These are phyloP conservation scores for Henricia sp. DNA, from an alignment of 53 echinoderm and acorn worm species.

Conservation along the genomic window DNA sequence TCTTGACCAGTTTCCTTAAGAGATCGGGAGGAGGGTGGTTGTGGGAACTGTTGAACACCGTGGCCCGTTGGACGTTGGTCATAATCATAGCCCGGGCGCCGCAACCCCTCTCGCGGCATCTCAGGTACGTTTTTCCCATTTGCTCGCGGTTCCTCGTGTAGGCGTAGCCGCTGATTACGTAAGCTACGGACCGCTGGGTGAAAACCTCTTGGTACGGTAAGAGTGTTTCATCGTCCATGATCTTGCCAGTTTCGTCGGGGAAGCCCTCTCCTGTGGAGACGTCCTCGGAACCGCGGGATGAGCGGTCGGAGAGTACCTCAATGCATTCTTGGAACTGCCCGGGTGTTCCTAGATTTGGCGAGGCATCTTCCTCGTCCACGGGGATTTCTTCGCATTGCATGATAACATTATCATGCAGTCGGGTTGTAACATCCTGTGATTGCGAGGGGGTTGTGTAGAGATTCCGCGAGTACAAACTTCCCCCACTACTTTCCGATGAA, in stretches of 20 bases:
- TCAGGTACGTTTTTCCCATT: slow-evolving; percentile 35
- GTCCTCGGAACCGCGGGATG: slow-evolving; percentile 29
- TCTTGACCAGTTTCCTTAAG: too few relatives aligned
- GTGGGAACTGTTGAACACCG: slow-evolving; percentile 41
- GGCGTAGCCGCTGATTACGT: slow-evolving; percentile 39
- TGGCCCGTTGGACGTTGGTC: slow-evolving; percentile 24
- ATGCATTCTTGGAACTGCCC: background rate
- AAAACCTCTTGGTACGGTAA: slow-evolving; percentile 23
- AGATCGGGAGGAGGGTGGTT: slow-evolving; percentile 38
- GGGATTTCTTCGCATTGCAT: slow-evolving; percentile 49
- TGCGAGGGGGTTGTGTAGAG: background rate
- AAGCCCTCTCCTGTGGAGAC: background rate
- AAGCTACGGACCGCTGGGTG: slow-evolving; percentile 40
- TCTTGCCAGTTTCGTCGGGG: background rate
- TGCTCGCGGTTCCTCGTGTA: slow-evolving; percentile 47
- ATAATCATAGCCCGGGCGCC: slow-evolving; percentile 40
- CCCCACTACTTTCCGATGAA: background rate
- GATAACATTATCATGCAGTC: slow-evolving; percentile 17
- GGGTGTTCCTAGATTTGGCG: background rate
- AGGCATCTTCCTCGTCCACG: slow-evolving; percentile 15
- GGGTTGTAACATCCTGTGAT: background rate
- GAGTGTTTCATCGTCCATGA: slow-evolving; percentile 16
- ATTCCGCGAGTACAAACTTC: background rate
- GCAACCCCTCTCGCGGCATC: slow-evolving; percentile 41
- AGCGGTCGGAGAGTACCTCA: slow-evolving; percentile 21